Percentiles rank a stretch among this genome's conserved stretches.
phyloP scores from a whole-genome alignment of 2,113 vertebrate species.

The Neopipo cinnamomea region DNA sequence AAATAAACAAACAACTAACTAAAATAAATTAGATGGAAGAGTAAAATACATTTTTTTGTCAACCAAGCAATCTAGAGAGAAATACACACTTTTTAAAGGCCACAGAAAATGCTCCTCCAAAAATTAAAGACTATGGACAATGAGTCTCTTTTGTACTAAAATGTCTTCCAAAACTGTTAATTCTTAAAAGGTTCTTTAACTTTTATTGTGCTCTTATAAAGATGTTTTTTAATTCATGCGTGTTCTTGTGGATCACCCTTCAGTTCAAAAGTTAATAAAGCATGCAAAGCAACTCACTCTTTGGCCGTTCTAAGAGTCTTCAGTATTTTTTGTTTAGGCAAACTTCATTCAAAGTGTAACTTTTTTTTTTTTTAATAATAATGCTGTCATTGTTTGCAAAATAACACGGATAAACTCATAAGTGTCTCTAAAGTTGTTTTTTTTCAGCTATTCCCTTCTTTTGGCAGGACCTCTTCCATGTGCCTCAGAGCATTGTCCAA shows the following conservation, averaged over 20 bases:
- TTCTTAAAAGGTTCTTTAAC: conserved; percentile 1
- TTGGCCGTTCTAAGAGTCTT: conserved; percentile 9
- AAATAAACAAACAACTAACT: neutral
- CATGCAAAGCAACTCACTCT: neutral
- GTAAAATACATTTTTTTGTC: neutral
- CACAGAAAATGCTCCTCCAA: neutral
- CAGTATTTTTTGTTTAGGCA: conserved; percentile 59
- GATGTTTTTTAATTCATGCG: conserved; percentile 28
- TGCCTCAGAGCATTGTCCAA: neutral
- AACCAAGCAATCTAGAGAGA: neutral
- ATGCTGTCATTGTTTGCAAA: neutral
- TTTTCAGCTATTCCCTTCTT: neutral
- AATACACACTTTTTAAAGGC: neutral
- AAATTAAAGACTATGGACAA: neutral
- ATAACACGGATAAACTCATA: neutral
- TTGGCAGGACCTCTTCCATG: neutral
- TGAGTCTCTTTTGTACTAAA: neutral
- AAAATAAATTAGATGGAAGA: neutral
- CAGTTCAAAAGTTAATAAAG: conserved; percentile 46
- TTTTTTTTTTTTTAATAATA: neutral
- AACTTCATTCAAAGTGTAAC: neutral
- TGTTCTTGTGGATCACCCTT: conserved; percentile 4
- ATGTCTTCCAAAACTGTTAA: neutral
- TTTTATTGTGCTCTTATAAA: neutral
- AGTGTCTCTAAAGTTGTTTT: neutral